Conservation (phyloP, 2,113 vertebrate genomes). For the Scolopax mira region DNA sequence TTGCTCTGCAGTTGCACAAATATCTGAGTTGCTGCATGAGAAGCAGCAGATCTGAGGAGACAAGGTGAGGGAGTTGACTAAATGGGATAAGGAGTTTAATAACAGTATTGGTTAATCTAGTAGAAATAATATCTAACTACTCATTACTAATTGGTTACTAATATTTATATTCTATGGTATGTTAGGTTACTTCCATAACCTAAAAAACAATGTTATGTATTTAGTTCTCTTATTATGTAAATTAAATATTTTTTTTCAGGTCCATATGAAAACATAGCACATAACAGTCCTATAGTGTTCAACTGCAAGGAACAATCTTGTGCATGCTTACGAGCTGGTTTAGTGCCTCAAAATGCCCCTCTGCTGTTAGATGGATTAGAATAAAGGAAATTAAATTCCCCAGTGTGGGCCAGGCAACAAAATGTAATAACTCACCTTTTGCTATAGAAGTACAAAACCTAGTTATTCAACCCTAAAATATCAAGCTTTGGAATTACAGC, state of each 20-base stretch:
- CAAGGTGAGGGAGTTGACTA: not conserved
- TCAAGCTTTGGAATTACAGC: not conserved
- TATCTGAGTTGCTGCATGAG: not conserved
- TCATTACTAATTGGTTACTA: not conserved
- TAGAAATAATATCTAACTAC: not conserved
- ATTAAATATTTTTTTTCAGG: not conserved
- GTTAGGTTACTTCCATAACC: not conserved
- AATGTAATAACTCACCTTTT: not conserved
- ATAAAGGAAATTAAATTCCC: not conserved
- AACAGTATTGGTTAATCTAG: not conserved
- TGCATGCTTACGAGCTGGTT: not conserved
- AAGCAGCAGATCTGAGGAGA: not conserved
- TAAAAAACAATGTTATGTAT: not conserved
- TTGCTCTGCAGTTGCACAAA: not conserved
- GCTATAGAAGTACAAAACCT: not conserved
- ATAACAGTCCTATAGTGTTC: not conserved
- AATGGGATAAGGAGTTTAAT: not conserved
- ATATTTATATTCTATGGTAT: not conserved
- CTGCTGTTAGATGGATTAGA: not conserved
- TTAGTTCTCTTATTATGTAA: not conserved
- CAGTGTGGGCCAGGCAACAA: not conserved
- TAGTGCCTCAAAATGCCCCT: not conserved
- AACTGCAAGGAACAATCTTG: not conserved
- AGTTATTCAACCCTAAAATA: not conserved
- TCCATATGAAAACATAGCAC: not conserved